Conservation (phyloP, 2,113 vertebrate species). For the Balaeniceps rex region DNA sequence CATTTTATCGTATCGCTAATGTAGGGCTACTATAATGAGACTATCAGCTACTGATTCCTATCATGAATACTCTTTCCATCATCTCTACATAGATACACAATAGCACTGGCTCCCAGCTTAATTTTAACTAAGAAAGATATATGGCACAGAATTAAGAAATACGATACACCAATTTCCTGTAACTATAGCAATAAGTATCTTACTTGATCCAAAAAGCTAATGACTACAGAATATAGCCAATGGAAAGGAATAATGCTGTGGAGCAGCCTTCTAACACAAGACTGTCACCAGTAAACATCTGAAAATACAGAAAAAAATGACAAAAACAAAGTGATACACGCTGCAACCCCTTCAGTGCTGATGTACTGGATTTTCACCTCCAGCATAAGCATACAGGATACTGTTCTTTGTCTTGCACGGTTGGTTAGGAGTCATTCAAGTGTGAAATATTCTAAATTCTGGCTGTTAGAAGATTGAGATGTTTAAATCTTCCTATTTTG, state of each 20-base stretch:
- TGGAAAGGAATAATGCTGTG: neutral
- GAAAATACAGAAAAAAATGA: neutral
- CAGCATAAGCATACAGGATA: conserved; percentile 27
- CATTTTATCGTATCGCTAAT: neutral
- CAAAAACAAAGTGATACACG: neutral
- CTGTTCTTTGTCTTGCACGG: conserved; percentile 44
- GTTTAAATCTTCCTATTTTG: conserved; percentile 43
- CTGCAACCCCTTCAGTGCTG: neutral
- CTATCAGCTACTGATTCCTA: neutral
- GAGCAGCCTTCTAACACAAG: neutral
- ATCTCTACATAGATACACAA: neutral
- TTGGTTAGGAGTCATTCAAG: conserved; percentile 57
- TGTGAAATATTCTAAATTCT: conserved; percentile 73
- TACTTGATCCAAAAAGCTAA: neutral
- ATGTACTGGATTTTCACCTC: neutral
- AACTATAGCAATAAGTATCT: neutral
- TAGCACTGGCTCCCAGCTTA: neutral
- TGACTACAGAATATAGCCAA: neutral
- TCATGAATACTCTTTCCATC: neutral
- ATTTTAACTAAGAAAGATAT: neutral
- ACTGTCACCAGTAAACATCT: neutral
- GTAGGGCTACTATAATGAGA: neutral
- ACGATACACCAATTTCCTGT: neutral
- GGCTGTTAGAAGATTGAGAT: conserved; percentile 66
- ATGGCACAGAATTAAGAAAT: neutral